Evolutionary conservation across 2,113 vertebrate genomes (phyloP).

Genomic region (Gavialis gangeticus): DNA sequence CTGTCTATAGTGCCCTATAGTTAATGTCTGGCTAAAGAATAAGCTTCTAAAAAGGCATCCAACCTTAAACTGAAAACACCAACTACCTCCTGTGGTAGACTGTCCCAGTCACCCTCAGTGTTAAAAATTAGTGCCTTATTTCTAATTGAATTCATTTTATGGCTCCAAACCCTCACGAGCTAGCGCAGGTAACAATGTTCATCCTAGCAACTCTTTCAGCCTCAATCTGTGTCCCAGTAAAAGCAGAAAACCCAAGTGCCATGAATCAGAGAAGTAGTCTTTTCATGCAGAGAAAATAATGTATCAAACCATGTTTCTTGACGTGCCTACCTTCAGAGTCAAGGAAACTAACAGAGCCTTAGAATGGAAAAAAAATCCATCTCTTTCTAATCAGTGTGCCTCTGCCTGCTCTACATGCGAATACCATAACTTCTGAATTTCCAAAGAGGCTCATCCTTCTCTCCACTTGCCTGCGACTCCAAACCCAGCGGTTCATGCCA

Average conservation of each 20-base stretch:
- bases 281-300: neutral
- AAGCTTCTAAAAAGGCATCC: constrained; percentile 9
- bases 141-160: neutral
- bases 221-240: neutral
- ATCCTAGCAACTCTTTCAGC: neutral
- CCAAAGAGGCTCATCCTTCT: constrained; percentile 51
- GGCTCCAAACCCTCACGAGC: neutral
- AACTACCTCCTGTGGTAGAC: neutral
- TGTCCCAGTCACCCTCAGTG: neutral
- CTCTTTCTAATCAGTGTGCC: constrained; percentile 24
- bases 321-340: neutral
- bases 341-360: constrained; percentile 19
- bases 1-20: constrained; percentile 1
- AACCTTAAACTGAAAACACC: constrained; percentile 16
- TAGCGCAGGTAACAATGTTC: neutral
- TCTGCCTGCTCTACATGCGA: constrained; percentile 3
- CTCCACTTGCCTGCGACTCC: constrained; percentile 68
- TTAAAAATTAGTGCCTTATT: neutral
- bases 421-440: constrained; percentile 41
- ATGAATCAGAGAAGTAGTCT: neutral
- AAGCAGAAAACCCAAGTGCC: neutral
- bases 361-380: constrained; percentile 45
- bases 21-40: constrained; percentile 33
- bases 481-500: constrained; percentile 18
- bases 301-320: neutral